phyloP scores from a whole-genome alignment of 2,797 vertebrate genomes.

The Rhincodon typus region DNA sequence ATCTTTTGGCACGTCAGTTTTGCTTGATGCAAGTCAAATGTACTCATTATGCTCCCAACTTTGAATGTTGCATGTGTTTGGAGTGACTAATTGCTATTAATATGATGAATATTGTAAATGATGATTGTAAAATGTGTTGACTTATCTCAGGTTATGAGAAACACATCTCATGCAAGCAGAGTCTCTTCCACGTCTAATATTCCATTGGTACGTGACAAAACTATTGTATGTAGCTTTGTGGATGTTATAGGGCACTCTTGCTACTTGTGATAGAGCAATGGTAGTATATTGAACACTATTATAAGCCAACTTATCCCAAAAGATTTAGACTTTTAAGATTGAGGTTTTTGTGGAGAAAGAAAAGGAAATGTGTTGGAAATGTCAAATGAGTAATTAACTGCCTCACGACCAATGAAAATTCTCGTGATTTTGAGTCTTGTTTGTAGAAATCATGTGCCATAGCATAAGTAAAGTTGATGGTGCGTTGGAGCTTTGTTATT shows the following conservation, averaged over 20 bases:
- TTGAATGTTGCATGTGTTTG: conserved; percentile 15
- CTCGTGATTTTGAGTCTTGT: not conserved
- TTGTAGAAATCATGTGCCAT: not conserved
- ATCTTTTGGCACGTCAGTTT: not conserved
- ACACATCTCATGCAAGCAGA: conserved; percentile 68
- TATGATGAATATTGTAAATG: not conserved
- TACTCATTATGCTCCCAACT: not conserved
- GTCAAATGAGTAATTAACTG: not conserved
- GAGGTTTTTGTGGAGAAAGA: not conserved
- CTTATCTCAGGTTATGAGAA: conserved; percentile 72
- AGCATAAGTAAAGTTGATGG: not conserved
- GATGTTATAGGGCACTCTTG: not conserved
- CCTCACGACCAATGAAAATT: not conserved
- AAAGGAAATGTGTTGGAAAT: not conserved
- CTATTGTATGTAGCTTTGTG: not conserved
- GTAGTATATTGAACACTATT: not conserved
- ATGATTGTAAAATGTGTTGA: conserved; percentile 41
- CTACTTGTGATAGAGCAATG: not conserved
- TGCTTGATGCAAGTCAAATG: not conserved
- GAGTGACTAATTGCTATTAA: not conserved
- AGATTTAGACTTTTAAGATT: not conserved
- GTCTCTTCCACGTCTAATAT: conserved; percentile 60
- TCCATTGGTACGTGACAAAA: conserved; percentile 64
- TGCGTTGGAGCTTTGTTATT: not conserved
- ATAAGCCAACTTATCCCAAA: not conserved